Base-by-base conservation (phyloP, 2,888 invertebrate species). In the Eupithecia inturbata region DNA sequence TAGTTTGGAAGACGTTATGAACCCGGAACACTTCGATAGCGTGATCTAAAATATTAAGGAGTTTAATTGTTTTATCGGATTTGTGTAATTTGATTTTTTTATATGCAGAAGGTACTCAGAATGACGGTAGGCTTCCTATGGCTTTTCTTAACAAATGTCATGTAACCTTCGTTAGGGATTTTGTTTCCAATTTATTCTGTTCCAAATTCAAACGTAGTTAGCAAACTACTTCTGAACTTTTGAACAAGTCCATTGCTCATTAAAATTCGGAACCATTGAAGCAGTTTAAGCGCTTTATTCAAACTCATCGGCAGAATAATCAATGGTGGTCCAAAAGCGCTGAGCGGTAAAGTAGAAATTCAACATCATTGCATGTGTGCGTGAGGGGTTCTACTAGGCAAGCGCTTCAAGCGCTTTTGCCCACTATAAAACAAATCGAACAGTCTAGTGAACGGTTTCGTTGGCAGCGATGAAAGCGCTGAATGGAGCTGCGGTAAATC, bases 401-500 rank as follows among this genome's bases (percentile, higher is more conserved):
- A 66, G 66, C 66, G 66, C 66, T 39, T 39, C 3, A 1, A 36
- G 26, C 66, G 66, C 66, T 66, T 10, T 39, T 22, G 39, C 10
- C 19, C 63, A 36, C 36, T 33, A n/a, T 26, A 16, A 9, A 31
- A 10, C 16, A 45, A 60, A 45, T 26, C 45, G n/a, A 10, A 33
- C 60, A 31, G 67, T 70, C 19, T 60, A 45, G 9, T 14, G 66
- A 26, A 28, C 14, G n/a, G 22, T 16, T 10, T 16, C 19, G 49
- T 5, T 10, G 39, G 33, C 67, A 87, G 85, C 85, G 87, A 72
- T 86, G 70, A 70, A 81, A 86, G 81, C 85, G 91, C 87, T 90
- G 71, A 22, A 74, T 41, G 73, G 74, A 63, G n/a, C 16, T 53
- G 60, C 60, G 22, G 49, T 67, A n/a, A 66, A 77, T 74, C 77